These are phyloP conservation scores for Sebastes cheni DNA, from an alignment of 2,797 vertebrate genomes.

Conservation along the genomic window DNA sequence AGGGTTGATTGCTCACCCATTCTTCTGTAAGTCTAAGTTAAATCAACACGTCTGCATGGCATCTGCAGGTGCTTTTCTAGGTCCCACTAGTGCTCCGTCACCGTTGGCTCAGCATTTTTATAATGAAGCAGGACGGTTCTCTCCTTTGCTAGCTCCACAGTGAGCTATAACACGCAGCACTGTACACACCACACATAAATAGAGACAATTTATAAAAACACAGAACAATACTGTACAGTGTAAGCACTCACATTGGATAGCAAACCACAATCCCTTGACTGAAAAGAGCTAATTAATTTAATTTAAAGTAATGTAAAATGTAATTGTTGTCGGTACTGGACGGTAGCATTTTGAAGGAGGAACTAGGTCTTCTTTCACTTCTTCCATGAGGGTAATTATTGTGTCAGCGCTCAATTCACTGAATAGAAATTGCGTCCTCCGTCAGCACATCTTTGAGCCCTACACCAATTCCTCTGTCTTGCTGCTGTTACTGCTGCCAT, in stretches of 20 bases:
- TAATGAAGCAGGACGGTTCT: conserved; percentile 45
- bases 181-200: neutral
- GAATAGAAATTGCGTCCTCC: neutral
- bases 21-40: neutral
- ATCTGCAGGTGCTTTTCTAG: conserved; percentile 38
- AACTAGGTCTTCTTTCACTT: neutral
- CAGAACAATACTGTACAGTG: neutral
- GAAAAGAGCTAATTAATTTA: neutral
- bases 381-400: conserved; percentile 15
- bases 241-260: neutral
- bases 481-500: conserved; percentile 10
- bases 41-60: conserved; percentile 20
- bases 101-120: conserved; percentile 61
- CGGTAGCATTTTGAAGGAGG: neutral
- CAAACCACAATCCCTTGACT: neutral
- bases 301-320: neutral
- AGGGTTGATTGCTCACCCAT: neutral
- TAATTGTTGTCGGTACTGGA: neutral
- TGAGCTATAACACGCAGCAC: conserved; percentile 1
- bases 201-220: neutral
- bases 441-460: neutral
- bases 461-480: conserved; percentile 3
- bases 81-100: conserved; percentile 33
- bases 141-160: neutral
- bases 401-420: neutral